Conservation (phyloP, 2,888 invertebrate genomes). For the Eristalis arbustorum region DNA sequence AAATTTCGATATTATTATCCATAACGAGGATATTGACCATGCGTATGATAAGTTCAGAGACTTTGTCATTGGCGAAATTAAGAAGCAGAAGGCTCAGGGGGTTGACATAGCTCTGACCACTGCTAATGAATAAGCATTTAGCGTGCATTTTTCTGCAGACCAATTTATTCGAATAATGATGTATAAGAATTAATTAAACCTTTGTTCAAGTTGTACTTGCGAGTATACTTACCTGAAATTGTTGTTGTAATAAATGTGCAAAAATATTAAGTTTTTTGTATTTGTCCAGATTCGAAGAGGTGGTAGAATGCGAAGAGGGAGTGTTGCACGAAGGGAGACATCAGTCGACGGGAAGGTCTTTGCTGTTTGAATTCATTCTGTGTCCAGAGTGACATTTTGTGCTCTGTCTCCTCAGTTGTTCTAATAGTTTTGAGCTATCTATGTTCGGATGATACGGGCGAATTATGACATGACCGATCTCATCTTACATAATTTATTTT, state of each 20-base stretch:
- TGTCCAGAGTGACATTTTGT: no score
- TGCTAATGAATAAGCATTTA: background rate
- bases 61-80: conserved; percentile 85
- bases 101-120: conserved; percentile 72
- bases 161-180: conserved; percentile 19
- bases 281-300: background rate
- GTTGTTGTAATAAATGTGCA: conserved; percentile 11
- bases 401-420: no score
- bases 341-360: no score
- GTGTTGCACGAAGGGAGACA: background rate
- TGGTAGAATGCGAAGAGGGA: background rate
- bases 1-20: conserved; percentile 91
- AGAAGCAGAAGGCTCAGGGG: conserved; percentile 82
- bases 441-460: no score
- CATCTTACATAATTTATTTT: no score
- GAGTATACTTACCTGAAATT: background rate
- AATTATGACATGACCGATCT: no score
- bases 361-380: no score
- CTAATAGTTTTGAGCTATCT: no score
- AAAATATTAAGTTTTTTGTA: background rate
- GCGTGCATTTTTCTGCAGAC: background rate
- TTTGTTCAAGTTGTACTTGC: background rate
- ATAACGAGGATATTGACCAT: conserved; percentile 90
- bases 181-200: background rate
- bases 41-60: conserved; percentile 89